phyloP scores from a whole-genome alignment of 2,113 vertebrate species.

The Oostethus manadensis region DNA sequence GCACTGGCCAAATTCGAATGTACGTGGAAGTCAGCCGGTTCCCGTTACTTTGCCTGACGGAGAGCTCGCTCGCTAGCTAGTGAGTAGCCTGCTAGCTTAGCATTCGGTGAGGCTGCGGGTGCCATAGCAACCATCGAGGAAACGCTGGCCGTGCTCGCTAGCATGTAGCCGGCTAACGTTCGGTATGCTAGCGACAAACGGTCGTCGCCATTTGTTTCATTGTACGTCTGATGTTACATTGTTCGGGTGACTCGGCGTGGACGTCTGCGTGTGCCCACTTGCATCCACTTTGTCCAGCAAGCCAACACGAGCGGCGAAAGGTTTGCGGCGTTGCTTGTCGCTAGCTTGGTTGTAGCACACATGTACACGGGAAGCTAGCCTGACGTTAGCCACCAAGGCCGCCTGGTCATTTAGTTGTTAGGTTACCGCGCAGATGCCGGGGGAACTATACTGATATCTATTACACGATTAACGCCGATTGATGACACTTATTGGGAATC shows the following conservation, averaged over 20 bases:
- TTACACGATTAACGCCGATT: not conserved
- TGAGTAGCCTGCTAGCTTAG: slow-evolving; percentile 29
- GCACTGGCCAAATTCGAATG: not conserved
- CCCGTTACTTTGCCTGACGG: not conserved
- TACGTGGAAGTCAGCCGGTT: not conserved
- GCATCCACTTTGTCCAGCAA: not conserved
- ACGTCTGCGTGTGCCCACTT: not conserved
- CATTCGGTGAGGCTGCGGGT: slow-evolving; percentile 53
- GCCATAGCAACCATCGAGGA: slow-evolving; percentile 68
- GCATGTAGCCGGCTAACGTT: slow-evolving; percentile 30
- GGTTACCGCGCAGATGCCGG: not conserved
- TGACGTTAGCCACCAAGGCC: slow-evolving; percentile 55
- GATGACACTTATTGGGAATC: not conserved
- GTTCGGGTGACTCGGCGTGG: not conserved
- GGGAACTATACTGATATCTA: not conserved
- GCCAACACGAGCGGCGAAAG: not conserved
- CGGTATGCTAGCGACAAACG: slow-evolving; percentile 40
- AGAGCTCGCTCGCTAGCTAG: slow-evolving; percentile 6
- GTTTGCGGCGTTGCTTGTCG: slow-evolving; percentile 32
- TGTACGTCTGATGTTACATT: slow-evolving; percentile 5
- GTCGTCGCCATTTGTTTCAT: slow-evolving; percentile 5
- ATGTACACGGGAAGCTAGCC: slow-evolving; percentile 42
- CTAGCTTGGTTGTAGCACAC: slow-evolving; percentile 42
- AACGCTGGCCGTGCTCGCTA: slow-evolving; percentile 45
- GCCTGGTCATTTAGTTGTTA: slow-evolving; percentile 26